phyloP scores from a whole-genome alignment of 2,797 vertebrate species.

The Vireo griseus region DNA sequence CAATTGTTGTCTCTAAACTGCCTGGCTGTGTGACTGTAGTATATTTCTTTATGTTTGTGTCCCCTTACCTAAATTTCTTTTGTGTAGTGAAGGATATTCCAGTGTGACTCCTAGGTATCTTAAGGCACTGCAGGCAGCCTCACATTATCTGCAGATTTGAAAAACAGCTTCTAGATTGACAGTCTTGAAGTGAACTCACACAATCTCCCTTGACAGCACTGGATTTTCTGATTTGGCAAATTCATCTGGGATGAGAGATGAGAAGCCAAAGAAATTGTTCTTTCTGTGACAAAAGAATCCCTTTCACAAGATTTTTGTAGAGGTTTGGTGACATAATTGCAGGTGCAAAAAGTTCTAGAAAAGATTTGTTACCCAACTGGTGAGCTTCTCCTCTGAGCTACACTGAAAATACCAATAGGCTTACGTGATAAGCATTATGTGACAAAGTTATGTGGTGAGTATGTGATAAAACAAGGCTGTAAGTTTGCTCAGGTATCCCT shows the following conservation, averaged over 20 bases:
- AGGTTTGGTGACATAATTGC: background rate
- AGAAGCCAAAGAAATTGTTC: background rate
- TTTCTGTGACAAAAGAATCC: background rate
- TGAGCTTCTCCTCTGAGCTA: background rate
- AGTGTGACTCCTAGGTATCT: background rate
- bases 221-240: background rate
- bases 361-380: background rate
- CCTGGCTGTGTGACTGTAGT: background rate
- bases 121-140: background rate
- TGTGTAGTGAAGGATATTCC: background rate
- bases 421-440: background rate
- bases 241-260: background rate
- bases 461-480: background rate
- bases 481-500: background rate
- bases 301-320: background rate
- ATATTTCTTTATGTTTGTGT: background rate
- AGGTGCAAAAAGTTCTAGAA: background rate
- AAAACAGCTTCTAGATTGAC: background rate
- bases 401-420: background rate
- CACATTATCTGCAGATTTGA: background rate
- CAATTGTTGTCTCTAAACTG: accelerated
- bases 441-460: background rate
- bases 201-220: background rate
- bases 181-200: background rate
- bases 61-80: background rate